phyloP scores from a whole-genome alignment of 1,140 invertebrate genomes.

The Drosophila athabasca region DNA sequence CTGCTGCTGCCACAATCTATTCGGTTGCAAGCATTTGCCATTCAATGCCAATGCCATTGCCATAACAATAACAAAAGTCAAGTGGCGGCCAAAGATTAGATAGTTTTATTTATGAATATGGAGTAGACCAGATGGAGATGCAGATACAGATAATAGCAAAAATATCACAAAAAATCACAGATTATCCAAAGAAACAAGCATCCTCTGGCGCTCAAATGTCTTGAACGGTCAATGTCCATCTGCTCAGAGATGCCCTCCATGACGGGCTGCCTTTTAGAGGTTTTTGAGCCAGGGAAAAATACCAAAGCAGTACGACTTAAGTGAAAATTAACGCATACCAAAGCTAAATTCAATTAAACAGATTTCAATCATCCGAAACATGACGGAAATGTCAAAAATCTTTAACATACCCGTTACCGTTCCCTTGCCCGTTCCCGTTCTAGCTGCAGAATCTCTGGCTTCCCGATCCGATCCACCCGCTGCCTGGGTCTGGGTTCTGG shows the following conservation, averaged over 20 bases:
- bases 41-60: slow-evolving; percentile 46
- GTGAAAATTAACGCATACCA: slow-evolving; percentile 8
- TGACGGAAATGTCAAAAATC: slow-evolving; percentile 72
- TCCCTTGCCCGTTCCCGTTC: background rate
- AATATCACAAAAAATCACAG: background rate
- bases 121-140: too few species aligned
- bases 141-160: too few species aligned
- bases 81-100: slow-evolving; percentile 32
- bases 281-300: too few species aligned
- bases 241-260: too few species aligned
- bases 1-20: background rate
- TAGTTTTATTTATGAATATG: slow-evolving; percentile 25
- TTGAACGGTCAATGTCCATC: too few species aligned
- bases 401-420: slow-evolving; percentile 19
- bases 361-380: slow-evolving; percentile 68
- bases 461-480: slow-evolving; percentile 9
- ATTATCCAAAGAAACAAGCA: background rate
- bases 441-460: background rate
- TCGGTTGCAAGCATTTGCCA: slow-evolving; percentile 29
- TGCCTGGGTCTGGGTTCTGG: background rate
- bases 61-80: slow-evolving; percentile 14
- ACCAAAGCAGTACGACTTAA: too few species aligned
- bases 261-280: too few species aligned
- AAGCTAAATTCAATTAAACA: slow-evolving; percentile 66
- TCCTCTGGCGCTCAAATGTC: too few species aligned